Evolutionary conservation across 2,888 invertebrate genomes (phyloP).

Genomic region (Pseudococcus viburni): DNA sequence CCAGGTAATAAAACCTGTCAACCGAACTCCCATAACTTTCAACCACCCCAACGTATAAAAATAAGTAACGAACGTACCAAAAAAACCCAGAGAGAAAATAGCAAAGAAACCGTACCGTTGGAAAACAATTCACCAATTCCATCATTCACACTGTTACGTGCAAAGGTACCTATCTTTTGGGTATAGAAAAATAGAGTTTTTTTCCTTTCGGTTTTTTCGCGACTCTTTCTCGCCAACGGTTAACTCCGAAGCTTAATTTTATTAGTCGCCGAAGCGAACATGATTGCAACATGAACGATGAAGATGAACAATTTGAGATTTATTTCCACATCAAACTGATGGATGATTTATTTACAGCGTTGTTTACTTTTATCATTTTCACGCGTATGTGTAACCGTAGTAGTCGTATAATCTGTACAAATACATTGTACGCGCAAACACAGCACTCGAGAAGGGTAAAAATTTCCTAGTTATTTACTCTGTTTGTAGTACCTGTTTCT

Average conservation of each 20-base stretch:
- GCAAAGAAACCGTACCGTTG: background rate
- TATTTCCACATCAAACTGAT: conserved; percentile 32
- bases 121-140: conserved; percentile 32
- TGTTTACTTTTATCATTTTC: conserved; percentile 37
- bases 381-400: background rate
- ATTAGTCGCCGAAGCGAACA: conserved; percentile 26
- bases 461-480: background rate
- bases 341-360: conserved; percentile 27
- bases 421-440: background rate
- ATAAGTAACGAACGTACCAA: background rate
- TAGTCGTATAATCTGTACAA: background rate
- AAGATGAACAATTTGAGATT: conserved; percentile 36
- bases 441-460: background rate
- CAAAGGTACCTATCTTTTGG: background rate
- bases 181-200: conserved; percentile 21
- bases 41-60: background rate
- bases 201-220: background rate
- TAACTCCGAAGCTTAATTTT: conserved; percentile 12
- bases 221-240: background rate
- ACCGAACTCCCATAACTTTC: background rate
- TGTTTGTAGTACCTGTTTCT: background rate
- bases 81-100: background rate
- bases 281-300: background rate
- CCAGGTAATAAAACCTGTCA: conserved; percentile 33
- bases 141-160: conserved; percentile 14